Evolutionary conservation across 2,888 invertebrate species (phyloP).

Genomic region (Anoplius nigerrimus): DNA sequence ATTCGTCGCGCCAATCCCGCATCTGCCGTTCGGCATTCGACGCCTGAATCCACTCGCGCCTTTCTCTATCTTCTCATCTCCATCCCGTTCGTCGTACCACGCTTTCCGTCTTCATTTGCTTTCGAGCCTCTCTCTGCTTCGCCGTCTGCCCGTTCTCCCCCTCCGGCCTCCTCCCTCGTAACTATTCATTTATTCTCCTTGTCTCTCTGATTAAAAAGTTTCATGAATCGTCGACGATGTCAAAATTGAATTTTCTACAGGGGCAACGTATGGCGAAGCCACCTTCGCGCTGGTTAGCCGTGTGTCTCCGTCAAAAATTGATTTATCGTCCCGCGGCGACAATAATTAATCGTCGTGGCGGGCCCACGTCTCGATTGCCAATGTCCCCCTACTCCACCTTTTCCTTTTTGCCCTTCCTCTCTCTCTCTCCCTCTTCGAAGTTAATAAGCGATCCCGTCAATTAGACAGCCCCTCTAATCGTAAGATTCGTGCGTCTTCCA

Average conservation of each 20-base stretch:
- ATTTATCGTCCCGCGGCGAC: conserved; percentile 27
- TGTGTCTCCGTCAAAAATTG: conserved; percentile 27
- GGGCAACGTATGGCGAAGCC: too few species aligned
- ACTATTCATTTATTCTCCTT: too few species aligned
- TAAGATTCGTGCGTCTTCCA: conserved; percentile 14
- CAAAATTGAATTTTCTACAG: too few species aligned
- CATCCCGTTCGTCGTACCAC: background rate
- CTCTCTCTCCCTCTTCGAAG: conserved; percentile 19
- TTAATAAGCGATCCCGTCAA: conserved; percentile 45
- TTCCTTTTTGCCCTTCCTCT: conserved; percentile 23
- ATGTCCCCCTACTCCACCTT: conserved; percentile 9
- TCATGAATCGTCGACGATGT: too few species aligned
- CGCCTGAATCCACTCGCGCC: conserved; percentile 7
- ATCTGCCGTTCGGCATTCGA: conserved; percentile 37
- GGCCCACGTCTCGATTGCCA: background rate
- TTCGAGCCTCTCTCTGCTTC: too few species aligned
- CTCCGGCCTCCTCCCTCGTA: too few species aligned
- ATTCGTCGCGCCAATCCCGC: conserved; percentile 55
- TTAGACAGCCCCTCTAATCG: conserved; percentile 45
- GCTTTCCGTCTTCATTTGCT: background rate
- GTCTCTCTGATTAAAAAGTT: too few species aligned
- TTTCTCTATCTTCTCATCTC: background rate
- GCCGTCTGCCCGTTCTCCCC: too few species aligned
- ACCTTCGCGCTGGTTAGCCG: conserved; percentile 2
- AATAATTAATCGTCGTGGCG: conserved; percentile 35